Evolutionary conservation across 2,113 vertebrate species (phyloP).

Genomic region (Aplodontia rufa): DNA sequence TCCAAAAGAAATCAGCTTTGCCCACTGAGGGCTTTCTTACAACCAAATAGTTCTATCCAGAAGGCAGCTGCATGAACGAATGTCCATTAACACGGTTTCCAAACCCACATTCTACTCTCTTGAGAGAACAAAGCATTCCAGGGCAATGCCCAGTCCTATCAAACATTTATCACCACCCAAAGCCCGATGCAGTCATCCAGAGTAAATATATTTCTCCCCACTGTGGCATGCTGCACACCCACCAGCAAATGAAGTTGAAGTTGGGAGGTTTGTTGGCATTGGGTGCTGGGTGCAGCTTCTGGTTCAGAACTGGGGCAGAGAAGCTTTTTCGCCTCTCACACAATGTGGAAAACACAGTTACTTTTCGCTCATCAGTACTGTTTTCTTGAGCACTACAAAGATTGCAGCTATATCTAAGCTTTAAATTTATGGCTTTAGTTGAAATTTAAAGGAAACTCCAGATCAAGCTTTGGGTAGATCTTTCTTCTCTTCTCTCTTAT

Average conservation of each 20-base stretch:
- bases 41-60: slow-evolving; percentile 9
- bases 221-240: neutral
- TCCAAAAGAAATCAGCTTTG: slow-evolving; percentile 58
- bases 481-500: neutral
- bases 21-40: slow-evolving; percentile 46
- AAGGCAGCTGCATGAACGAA: slow-evolving; percentile 35
- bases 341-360: neutral
- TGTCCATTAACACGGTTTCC: slow-evolving; percentile 48
- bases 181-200: neutral
- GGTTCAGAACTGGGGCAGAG: neutral
- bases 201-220: neutral
- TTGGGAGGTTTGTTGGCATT: neutral
- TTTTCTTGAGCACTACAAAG: neutral
- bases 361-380: neutral
- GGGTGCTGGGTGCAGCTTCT: neutral
- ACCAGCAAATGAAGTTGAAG: neutral
- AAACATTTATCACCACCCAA: slow-evolving; percentile 63
- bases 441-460: slow-evolving; percentile 45
- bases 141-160: slow-evolving; percentile 21
- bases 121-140: slow-evolving; percentile 42
- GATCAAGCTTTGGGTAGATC: neutral
- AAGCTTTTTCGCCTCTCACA: neutral
- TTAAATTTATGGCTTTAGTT: neutral
- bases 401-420: neutral
- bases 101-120: slow-evolving; percentile 56